These are phyloP conservation scores for Nasonia longicornis DNA, from an alignment of 1,140 invertebrate genomes.

Conservation along the genomic window DNA sequence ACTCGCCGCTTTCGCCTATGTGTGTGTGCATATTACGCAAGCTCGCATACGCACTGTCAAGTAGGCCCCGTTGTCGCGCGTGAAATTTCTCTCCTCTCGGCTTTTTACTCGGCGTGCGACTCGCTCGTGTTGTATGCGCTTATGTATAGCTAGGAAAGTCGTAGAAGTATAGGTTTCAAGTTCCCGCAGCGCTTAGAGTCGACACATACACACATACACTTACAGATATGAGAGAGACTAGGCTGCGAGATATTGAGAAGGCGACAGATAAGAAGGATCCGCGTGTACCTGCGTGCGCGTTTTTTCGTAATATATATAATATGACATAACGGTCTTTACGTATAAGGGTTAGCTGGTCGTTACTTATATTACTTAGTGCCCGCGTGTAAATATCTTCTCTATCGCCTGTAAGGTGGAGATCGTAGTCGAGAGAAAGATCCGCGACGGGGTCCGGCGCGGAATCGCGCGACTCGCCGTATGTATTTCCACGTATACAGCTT, in stretches of 20 bases:
- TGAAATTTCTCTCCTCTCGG: neutral
- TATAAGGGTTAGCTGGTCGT: constrained; percentile 29
- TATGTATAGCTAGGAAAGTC: constrained; percentile 16
- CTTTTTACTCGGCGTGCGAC: neutral
- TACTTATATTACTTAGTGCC: constrained; percentile 40
- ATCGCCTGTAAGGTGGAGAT: constrained; percentile 10
- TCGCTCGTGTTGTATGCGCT: neutral
- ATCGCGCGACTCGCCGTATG: constrained; percentile 30
- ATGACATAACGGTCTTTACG: constrained; percentile 32
- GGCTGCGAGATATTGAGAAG: neutral
- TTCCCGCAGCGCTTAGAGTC: constrained; percentile 37
- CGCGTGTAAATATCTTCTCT: constrained; percentile 41
- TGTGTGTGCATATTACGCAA: neutral
- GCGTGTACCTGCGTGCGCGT: constrained; percentile 28
- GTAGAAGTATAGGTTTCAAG: constrained; percentile 42
- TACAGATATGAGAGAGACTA: neutral
- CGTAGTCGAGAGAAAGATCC: constrained; percentile 43
- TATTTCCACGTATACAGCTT: neutral
- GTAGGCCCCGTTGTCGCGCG: neutral
- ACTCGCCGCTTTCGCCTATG: neutral
- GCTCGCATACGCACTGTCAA: neutral
- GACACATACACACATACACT: too few relatives aligned
- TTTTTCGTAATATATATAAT: neutral
- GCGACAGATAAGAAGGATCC: constrained; percentile 11
- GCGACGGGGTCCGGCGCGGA: constrained; percentile 34